phyloP scores from a whole-genome alignment of 2,113 vertebrate species.

The human (Homo sapiens) region GRCh38 chr3:177197501-177198000 shows the following conservation, averaged over 20 bases:
- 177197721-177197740: not conserved
- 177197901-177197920: not conserved
- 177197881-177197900: not conserved
- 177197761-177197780: slow-evolving; percentile 49
- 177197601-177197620: slow-evolving; percentile 64
- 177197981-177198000: not conserved
- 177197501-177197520: slow-evolving; percentile 89
- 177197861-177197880: not conserved
- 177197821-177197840: not conserved
- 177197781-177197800: slow-evolving; percentile 40
- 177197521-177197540: slow-evolving; percentile 88
- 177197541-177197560: slow-evolving; percentile 91
- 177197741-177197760: not conserved
- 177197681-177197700: not conserved
- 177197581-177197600: slow-evolving; percentile 84
- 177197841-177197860: not conserved
- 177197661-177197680: slow-evolving; percentile 31
- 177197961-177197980: not conserved
- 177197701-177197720: not conserved
- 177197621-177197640: slow-evolving; percentile 45
- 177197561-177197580: slow-evolving; percentile 69
- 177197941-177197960: accelerated
- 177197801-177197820: slow-evolving; percentile 18
- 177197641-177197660: slow-evolving; percentile 46
- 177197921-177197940: not conserved